A percentile compares a stretch with the other conserved stretches of the same genome.
phyloP scores from a whole-genome alignment of 2,888 invertebrate species.

The Microctonus aethiopoides region DNA sequence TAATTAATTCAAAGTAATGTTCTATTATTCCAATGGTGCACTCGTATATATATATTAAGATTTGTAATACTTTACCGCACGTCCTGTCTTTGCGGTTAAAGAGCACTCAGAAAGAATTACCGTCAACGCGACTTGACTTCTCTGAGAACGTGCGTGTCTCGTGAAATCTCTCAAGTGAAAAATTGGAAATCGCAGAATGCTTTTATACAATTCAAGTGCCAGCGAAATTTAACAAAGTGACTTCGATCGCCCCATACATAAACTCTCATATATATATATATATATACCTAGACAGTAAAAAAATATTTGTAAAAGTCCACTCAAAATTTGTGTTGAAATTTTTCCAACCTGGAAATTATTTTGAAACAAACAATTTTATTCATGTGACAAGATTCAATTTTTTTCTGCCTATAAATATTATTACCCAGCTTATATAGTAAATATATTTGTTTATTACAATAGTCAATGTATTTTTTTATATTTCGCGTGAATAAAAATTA shows the following conservation, averaged over 20 bases:
- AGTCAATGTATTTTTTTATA: not conserved
- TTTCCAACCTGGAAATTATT: no score
- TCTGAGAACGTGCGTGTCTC: constrained; percentile 27
- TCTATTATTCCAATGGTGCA: not conserved
- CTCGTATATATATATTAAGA: not conserved
- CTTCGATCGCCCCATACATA: constrained; percentile 49
- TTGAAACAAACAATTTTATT: no score
- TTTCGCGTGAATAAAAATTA: not conserved
- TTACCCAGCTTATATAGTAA: no score
- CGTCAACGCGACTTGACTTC: constrained; percentile 24
- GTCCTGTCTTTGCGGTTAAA: constrained; percentile 25
- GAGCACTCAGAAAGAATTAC: constrained; percentile 36
- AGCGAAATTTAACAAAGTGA: constrained; percentile 49
- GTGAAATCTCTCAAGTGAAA: constrained; percentile 52
- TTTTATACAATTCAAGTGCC: constrained; percentile 45
- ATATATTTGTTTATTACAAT: not conserved
- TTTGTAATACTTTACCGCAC: not conserved
- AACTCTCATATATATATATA: constrained; percentile 3
- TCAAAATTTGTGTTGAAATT: no score
- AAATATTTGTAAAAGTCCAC: no score
- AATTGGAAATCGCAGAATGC: constrained; percentile 60
- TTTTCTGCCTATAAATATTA: no score
- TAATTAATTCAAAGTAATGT: not conserved
- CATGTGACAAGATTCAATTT: no score
- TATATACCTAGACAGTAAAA: no score